These are phyloP conservation scores for Litocranius walleri DNA, from an alignment of 2,113 vertebrate genomes.

Conservation along the genomic window DNA sequence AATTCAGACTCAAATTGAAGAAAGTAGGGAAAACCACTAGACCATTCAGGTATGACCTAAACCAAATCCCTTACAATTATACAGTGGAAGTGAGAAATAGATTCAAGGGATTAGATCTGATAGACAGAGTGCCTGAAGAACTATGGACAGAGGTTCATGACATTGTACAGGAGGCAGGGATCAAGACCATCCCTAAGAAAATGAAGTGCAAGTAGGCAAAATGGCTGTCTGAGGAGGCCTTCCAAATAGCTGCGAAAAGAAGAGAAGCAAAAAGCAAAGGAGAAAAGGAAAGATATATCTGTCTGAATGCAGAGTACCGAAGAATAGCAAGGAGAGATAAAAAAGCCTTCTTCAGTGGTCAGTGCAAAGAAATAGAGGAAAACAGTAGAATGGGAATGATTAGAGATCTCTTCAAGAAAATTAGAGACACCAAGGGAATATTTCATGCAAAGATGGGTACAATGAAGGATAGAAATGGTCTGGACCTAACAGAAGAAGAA, in stretches of 20 bases:
- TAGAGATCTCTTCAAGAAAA: neutral
- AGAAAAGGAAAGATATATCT: neutral
- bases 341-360: neutral
- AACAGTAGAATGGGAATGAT: neutral
- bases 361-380: neutral
- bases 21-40: neutral
- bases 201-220: neutral
- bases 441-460: neutral
- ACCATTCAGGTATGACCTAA: neutral
- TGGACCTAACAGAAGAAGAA: neutral
- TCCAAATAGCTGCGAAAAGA: neutral
- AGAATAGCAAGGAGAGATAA: neutral
- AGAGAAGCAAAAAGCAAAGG: neutral
- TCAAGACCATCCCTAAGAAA: neutral
- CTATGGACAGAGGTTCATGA: accelerated
- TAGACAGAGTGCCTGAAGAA: neutral
- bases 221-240: neutral
- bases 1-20: neutral
- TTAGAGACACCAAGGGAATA: neutral
- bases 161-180: neutral
- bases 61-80: neutral
- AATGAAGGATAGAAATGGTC: neutral
- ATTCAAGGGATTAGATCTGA: neutral
- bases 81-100: neutral
- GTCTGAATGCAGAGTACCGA: neutral